Conservation (phyloP, 2,113 vertebrate genomes). For the Calonectris borealis region DNA sequence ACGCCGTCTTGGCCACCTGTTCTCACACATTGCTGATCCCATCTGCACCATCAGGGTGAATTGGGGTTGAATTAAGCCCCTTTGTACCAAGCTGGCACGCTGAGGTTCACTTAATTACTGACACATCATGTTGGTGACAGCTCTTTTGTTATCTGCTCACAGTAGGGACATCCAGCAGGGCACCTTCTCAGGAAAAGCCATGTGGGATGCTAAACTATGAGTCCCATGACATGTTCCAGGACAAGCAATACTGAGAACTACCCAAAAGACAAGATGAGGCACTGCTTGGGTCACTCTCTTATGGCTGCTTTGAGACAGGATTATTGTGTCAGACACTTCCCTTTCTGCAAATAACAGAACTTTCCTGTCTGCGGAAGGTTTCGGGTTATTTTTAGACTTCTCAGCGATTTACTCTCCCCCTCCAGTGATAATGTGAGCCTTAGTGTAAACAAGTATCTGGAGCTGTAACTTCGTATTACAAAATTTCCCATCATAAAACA, state of each 20-base stretch:
- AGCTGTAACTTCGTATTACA: background rate
- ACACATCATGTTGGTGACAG: accelerated
- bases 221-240: accelerated
- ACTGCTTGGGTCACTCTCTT: background rate
- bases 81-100: background rate
- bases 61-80: background rate
- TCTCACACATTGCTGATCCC: background rate
- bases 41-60: background rate
- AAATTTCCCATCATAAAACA: background rate
- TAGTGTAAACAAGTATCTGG: background rate
- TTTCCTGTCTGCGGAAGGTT: background rate
- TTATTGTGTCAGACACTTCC: background rate
- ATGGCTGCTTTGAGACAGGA: background rate
- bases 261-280: background rate
- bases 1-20: accelerated
- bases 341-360: background rate
- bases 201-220: accelerated
- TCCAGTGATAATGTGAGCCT: background rate
- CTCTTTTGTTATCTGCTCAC: background rate
- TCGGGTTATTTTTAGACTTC: background rate
- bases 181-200: background rate
- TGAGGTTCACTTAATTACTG: background rate
- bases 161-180: background rate
- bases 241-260: background rate
- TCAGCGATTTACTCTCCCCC: background rate